phyloP scores from a whole-genome alignment of 2,888 invertebrate genomes.

The Idaea aversata region DNA sequence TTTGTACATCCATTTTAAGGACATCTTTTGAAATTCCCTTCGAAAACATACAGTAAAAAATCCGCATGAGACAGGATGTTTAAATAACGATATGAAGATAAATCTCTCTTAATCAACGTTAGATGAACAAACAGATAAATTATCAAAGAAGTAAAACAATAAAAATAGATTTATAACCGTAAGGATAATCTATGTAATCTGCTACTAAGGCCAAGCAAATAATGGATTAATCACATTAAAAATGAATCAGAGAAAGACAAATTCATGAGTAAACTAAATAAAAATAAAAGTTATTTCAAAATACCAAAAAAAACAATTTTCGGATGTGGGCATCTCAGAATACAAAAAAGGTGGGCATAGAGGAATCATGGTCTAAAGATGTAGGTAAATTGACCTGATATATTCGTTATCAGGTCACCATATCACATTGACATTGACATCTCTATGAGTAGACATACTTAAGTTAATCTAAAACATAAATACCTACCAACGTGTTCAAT shows the following conservation, averaged over 20 bases:
- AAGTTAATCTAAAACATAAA: not conserved
- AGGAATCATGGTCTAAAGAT: no score
- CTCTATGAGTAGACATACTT: no score
- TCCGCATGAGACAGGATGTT: not conserved
- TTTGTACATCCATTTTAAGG: no score
- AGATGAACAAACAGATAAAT: not conserved
- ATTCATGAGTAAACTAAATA: not conserved
- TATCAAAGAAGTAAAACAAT: not conserved
- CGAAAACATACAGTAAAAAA: not conserved
- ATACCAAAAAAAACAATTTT: no score
- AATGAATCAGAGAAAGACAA: not conserved
- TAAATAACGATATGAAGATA: not conserved
- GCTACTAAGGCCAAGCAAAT: not conserved
- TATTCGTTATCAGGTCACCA: no score
- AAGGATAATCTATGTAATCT: conserved; percentile 5
- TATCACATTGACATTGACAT: no score
- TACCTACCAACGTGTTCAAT: conserved; percentile 19
- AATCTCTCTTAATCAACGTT: not conserved
- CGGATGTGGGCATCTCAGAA: no score
- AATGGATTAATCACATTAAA: not conserved
- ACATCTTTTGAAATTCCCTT: not conserved
- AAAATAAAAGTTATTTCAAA: no score
- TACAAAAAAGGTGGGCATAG: no score
- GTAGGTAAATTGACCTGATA: no score
- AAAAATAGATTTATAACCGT: not conserved